Evolutionary conservation across 2,113 vertebrate species (phyloP), one percentile per base, ranked within the genome.

Genomic region (Ceyx cyanopectus): DNA sequence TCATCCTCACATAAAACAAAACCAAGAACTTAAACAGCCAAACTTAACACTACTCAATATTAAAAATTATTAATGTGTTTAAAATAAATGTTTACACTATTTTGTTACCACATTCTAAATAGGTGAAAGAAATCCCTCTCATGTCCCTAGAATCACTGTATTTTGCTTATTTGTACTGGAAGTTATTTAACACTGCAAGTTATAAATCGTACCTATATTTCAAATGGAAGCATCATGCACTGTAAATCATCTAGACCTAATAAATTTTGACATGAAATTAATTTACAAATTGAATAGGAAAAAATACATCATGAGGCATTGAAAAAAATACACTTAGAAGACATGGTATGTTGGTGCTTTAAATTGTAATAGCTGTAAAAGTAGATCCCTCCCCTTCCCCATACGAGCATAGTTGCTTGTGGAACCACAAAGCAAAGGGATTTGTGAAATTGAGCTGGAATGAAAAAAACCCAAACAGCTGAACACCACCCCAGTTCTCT

Each of bases 1-100:
- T 99, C 99, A 98, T 99, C 99, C 99, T 99, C 87, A 92, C 30
- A 94, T 90, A 93, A 95, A 84, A 97, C 16, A 95, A 95, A 96
- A 96, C 12, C 16, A 76, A 96, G 54, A 94, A 96, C 69, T 97
- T 95, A 91, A 93, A 83, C 27, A 95, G 62, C 82, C 22, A 88
- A 67, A 72, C 60, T 72, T 61, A 79, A 69, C 34, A 72, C 30
- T 46, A 77, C 23, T 90, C 78, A 63, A 58, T 27, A 74, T 14
- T n/a, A 18, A 12, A 21, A 89, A 27, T 20, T 20, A 66, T 14
- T 17, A 61, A 80, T 0, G 1, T 7, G 78, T 50, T 19, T 87
- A 41, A 76, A 67, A 66, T 30, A 68, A 79, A 65, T 32, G 79
- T 26, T 77, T 53, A 60, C 2, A 6, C 21, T 66, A 13, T 43